Base-by-base conservation (phyloP, 2,113 vertebrate genomes). In the Ariopsis seemanni region DNA sequence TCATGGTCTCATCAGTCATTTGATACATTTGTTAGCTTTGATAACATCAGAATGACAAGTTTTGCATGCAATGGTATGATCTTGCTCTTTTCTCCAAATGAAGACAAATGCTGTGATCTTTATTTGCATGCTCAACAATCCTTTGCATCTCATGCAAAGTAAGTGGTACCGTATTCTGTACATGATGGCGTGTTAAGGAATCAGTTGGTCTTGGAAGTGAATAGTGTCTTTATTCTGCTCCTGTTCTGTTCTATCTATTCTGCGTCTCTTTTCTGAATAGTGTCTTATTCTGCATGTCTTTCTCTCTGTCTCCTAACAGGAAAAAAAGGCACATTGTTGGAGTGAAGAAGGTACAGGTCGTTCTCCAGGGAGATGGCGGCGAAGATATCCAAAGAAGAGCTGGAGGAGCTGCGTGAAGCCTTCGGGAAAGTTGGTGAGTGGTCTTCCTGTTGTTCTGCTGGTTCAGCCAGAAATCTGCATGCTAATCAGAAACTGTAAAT, bases 371-470 rank as follows among this genome's bases (percentile, higher is more conserved):
- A 97, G 90, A 99, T 99, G 98, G 95, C 97, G 82, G 94, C 89
- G 92, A 98, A 98, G 53, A 97, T 99, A 92, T 96, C 97, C 91
- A 97, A 97, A 94, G 98, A 99, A 52, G 98, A 99, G 83, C 92
- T 97, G 91, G 97, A 98, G 89, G 98, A 99, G 90, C 96, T 99
- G 91, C 95, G 94, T 72, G 97, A 97, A 89, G 96, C 96, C 77
- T 99, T 99, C 92, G 93, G 88, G 55, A 97, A 96, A 96, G 95
- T 98, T 75, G 98, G 98, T 99, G 91, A 96, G 98, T 96, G 20
- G 67, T 20, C 50, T 84, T 74, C 82, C 18, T 75, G 52, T 72
- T 75, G 52, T 72, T 57, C 18, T n/a, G 50, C 34, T 1, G 9
- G 75, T 69, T 82, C 20, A 14, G 30, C 74, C 82, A 50, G 71